These are phyloP conservation scores for Hydriomena furcata DNA, from an alignment of 2,888 invertebrate genomes.

Conservation along the genomic window DNA sequence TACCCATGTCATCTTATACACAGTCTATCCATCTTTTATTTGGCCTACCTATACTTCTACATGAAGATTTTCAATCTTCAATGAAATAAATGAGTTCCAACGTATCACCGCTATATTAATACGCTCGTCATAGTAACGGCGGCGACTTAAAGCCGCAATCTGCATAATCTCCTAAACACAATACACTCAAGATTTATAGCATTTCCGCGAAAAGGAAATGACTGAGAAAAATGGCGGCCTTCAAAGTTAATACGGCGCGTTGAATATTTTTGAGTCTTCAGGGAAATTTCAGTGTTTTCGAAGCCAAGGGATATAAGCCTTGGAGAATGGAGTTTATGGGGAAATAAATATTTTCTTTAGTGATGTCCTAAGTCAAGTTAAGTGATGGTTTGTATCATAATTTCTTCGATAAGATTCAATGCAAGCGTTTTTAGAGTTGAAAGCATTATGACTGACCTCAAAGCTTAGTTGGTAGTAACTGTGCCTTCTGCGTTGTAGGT, in stretches of 20 bases:
- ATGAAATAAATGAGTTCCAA: no score
- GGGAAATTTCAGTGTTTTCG: conserved; percentile 33
- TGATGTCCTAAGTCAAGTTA: not conserved
- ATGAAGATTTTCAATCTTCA: no score
- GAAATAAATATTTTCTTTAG: conserved; percentile 16
- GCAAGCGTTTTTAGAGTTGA: no score
- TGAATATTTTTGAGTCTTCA: conserved; percentile 31
- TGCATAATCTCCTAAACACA: conserved; percentile 27
- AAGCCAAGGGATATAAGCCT: conserved; percentile 12
- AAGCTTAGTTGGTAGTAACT: no score
- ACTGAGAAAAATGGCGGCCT: conserved; percentile 33
- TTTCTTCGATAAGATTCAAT: no score
- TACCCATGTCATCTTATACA: no score
- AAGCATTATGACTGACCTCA: no score
- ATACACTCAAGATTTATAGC: conserved; percentile 23
- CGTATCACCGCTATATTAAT: not conserved
- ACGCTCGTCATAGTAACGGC: not conserved
- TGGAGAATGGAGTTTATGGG: conserved; percentile 27
- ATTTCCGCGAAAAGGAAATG: conserved; percentile 20
- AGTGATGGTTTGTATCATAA: not conserved
- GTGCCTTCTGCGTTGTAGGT: no score
- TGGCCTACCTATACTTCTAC: no score
- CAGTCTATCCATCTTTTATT: no score
- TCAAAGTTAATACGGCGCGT: conserved; percentile 33
- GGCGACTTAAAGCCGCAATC: conserved; percentile 15